Conservation (phyloP, 2,888 invertebrate species). For the Cheilosia vernalis region DNA sequence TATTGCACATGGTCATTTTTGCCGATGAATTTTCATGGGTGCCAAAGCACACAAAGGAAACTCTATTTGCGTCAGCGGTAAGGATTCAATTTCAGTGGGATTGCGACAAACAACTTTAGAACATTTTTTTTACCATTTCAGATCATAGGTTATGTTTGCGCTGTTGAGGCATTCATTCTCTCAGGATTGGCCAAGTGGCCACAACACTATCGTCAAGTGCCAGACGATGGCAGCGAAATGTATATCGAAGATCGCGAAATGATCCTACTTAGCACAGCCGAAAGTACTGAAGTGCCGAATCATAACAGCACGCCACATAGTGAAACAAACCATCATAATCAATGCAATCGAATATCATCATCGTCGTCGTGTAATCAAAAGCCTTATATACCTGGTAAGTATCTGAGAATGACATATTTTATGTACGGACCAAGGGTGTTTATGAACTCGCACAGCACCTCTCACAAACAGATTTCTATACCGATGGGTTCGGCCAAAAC, state of each 20-base stretch:
- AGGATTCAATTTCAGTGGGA: conserved; percentile 77
- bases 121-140: conserved; percentile 78
- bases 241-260: conserved; percentile 85
- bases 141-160: conserved; percentile 87
- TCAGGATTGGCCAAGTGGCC: conserved; percentile 86
- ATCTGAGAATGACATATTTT: conserved; percentile 6
- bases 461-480: not conserved
- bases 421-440: not conserved
- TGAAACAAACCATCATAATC: conserved; percentile 83
- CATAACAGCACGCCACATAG: conserved; percentile 79
- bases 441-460: not conserved
- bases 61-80: conserved; percentile 87
- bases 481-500: conserved; percentile 1
- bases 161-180: conserved; percentile 85
- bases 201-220: conserved; percentile 86
- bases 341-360: conserved; percentile 82
- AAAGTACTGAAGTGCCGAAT: conserved; percentile 83
- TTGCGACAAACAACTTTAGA: not conserved
- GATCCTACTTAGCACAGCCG: conserved; percentile 84
- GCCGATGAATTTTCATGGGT: conserved; percentile 88
- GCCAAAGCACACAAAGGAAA: conserved; percentile 89
- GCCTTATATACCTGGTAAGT: conserved; percentile 84
- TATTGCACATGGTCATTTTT: conserved; percentile 88
- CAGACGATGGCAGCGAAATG: conserved; percentile 86
- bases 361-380: conserved; percentile 84